Base-by-base conservation (phyloP, 2,888 invertebrate species). In the Epistrophe eligans region DNA sequence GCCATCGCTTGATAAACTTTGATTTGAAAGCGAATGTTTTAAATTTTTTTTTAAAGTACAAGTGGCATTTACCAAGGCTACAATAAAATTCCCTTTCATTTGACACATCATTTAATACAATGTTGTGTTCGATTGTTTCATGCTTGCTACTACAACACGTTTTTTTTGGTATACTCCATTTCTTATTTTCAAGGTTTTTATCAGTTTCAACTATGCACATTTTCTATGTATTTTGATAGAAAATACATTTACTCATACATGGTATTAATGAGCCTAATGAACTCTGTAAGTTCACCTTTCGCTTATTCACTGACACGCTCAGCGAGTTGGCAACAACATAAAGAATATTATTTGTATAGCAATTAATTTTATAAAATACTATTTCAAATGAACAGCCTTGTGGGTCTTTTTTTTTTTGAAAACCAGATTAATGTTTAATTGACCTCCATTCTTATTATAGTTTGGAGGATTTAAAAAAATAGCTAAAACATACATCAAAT, bases 241-340 rank as follows among this genome's bases (percentile, higher is more conserved):
- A 35, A 32, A 0, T 43, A 19, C 24, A 24, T 24, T 2, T 24
- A 2, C 6, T 48, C 17, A 66, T 13, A 48, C n/a, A 66, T 4
- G 50, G 38, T 67, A 35, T 67, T 32, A 35, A 50, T 50, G 50
- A 35, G 17, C 50, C 67, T 19, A 50, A 67, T 67, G 67, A 67
- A 38, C 67, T 67, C 32, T 19, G 7, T 5, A 64, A 43, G 15
- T 45, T 43, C 45, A 45, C 32, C 45, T 64, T 45, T 64, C 8
- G 15, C 45, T 64, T 10, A 50, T 13, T 48, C 17, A 11, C 48
- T 40, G 19, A 40, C 32, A 28, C 66, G 13, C 48, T 66, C 32
- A 35, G 17, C 6, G 50, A 50, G 50, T 11, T 48, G n/a, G 11
- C 10, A 32, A 48, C 4, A 45, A 64, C 17, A 17, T 32, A 10